Evolutionary conservation across 1,140 invertebrate species (phyloP).

Genomic region (Drosophila insularis): DNA sequence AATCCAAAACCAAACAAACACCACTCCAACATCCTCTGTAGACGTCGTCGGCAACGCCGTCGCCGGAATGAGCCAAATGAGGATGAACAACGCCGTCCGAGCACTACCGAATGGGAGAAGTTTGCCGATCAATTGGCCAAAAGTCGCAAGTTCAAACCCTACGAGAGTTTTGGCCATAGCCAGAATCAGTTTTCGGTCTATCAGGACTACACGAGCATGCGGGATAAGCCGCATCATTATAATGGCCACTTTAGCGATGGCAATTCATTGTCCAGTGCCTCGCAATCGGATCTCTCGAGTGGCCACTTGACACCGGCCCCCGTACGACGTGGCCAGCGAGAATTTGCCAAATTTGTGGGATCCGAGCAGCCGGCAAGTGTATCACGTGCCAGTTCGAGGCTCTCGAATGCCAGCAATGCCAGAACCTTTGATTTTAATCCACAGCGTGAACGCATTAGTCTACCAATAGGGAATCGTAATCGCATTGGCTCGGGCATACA

Average conservation of each 20-base stretch:
- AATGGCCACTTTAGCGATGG: constrained; percentile 68
- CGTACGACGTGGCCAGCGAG: constrained; percentile 53
- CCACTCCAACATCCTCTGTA: constrained; percentile 6
- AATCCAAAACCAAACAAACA: constrained; percentile 7
- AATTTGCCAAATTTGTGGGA: constrained; percentile 65
- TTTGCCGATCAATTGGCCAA: constrained; percentile 72
- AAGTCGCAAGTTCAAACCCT: constrained; percentile 65
- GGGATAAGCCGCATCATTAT: constrained; percentile 58
- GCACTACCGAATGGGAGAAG: constrained; percentile 77
- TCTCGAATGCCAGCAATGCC: constrained; percentile 39
- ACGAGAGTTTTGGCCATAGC: constrained; percentile 61
- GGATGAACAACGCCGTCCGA: constrained; percentile 49
- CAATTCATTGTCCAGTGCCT: constrained; percentile 61
- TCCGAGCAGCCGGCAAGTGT: constrained; percentile 65
- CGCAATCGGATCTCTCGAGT: constrained; percentile 67
- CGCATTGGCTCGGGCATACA: constrained; percentile 51
- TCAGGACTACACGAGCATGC: constrained; percentile 65
- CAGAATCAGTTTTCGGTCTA: constrained; percentile 69
- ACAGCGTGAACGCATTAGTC: constrained; percentile 59
- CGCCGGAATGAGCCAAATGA: constrained; percentile 21
- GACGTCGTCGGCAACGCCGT: constrained; percentile 34
- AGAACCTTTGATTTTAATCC: constrained; percentile 74
- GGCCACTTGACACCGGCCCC: constrained; percentile 60
- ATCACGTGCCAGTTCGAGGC: constrained; percentile 55
- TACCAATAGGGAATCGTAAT: constrained; percentile 39